A percentile compares a stretch with the other conserved stretches of the same genome.
These are phyloP conservation scores for Orthosia cruda DNA, from an alignment of 2,888 invertebrate genomes.

Conservation along the genomic window DNA sequence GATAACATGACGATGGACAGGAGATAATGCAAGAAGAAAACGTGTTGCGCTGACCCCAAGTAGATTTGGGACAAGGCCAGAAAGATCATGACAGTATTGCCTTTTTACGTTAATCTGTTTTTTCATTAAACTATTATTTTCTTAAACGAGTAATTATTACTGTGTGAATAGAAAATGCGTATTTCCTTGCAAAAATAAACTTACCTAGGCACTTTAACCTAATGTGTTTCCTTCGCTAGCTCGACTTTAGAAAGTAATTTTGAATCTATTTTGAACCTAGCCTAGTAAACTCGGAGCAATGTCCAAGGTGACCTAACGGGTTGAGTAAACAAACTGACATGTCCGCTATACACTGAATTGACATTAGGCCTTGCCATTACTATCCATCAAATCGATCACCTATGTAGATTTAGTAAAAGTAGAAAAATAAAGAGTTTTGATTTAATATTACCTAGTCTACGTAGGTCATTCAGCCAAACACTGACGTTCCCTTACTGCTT, in stretches of 20 bases:
- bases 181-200: background rate
- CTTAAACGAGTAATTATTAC: background rate
- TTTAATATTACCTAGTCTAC: too few species aligned
- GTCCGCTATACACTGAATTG: constrained; percentile 3
- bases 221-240: constrained; percentile 5
- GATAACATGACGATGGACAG: too few species aligned
- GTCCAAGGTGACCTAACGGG: constrained; percentile 24
- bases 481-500: too few species aligned
- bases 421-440: background rate
- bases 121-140: too few species aligned
- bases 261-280: constrained; percentile 30
- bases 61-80: too few species aligned
- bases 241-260: constrained; percentile 12
- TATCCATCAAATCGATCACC: constrained; percentile 15
- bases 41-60: too few species aligned
- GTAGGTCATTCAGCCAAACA: too few species aligned
- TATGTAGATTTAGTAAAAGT: background rate
- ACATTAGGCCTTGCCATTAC: constrained; percentile 37
- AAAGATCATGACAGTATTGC: too few species aligned
- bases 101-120: too few species aligned
- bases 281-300: constrained; percentile 8
- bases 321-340: constrained; percentile 42
- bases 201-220: background rate
- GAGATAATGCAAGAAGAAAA: too few species aligned
- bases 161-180: background rate